These are phyloP conservation scores for Caranx ignobilis DNA, from an alignment of 2,113 vertebrate genomes.

Conservation along the genomic window DNA sequence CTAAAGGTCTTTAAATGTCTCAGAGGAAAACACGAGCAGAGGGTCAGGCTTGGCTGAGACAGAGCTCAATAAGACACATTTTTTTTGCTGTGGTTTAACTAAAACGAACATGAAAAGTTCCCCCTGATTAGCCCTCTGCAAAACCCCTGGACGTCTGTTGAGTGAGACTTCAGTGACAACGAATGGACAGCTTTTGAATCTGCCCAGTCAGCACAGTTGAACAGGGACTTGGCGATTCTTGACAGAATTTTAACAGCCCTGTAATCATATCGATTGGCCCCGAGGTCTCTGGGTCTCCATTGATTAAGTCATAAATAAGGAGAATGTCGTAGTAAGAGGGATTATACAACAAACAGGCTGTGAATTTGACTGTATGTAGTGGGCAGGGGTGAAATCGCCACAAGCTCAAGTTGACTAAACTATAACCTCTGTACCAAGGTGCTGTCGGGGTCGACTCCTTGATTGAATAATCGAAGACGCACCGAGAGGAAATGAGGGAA, in stretches of 20 bases:
- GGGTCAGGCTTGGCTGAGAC: conserved; percentile 2
- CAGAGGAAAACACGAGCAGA: conserved; percentile 19
- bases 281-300: conserved; percentile 48
- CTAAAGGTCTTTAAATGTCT: conserved; percentile 42
- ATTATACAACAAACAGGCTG: conserved; percentile 33
- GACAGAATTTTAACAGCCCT: conserved; percentile 62
- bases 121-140: conserved; percentile 38
- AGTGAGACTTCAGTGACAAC: conserved; percentile 37
- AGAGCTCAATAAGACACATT: conserved; percentile 24
- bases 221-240: conserved; percentile 40
- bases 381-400: conserved; percentile 11
- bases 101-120: conserved; percentile 34
- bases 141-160: not conserved
- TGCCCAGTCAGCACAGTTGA: conserved; percentile 65
- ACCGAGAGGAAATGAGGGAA: conserved; percentile 82
- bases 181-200: conserved; percentile 22
- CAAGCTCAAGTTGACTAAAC: conserved; percentile 67
- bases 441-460: conserved; percentile 49
- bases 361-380: conserved; percentile 42
- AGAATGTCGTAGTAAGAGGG: conserved; percentile 35
- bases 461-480: conserved; percentile 81
- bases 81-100: conserved; percentile 42
- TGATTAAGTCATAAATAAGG: conserved; percentile 72
- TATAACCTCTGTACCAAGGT: conserved; percentile 49
- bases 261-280: conserved; percentile 66